phyloP scores from a whole-genome alignment of 2,888 invertebrate genomes.

The Cheilosia urbana region DNA sequence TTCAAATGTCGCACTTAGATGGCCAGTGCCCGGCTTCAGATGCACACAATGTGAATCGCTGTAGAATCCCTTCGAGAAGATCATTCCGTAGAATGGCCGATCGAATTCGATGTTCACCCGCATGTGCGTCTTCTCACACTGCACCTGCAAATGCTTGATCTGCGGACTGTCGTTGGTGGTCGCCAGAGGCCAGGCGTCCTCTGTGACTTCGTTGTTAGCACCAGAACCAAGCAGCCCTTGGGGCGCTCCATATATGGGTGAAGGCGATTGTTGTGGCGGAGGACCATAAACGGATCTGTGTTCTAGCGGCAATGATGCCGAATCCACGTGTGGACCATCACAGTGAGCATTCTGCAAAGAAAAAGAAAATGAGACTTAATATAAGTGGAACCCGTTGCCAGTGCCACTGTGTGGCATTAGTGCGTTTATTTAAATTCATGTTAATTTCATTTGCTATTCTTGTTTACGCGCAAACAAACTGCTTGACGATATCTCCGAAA shows the following conservation, averaged over 20 bases:
- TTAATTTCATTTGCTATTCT: slow-evolving; percentile 39
- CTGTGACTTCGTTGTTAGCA: slow-evolving; percentile 85
- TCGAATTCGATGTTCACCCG: slow-evolving; percentile 97
- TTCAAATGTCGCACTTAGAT: slow-evolving; percentile 95
- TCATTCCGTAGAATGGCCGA: slow-evolving; percentile 97
- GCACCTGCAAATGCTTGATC: slow-evolving; percentile 96
- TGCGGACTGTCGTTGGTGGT: slow-evolving; percentile 94
- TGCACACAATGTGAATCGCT: slow-evolving; percentile 96
- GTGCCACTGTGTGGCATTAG: slow-evolving; percentile 9
- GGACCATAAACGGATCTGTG: slow-evolving; percentile 91
- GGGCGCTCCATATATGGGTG: slow-evolving; percentile 84
- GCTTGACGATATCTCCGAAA: slow-evolving; percentile 36
- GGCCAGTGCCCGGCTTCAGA: slow-evolving; percentile 94
- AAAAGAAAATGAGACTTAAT: not conserved
- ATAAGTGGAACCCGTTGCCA: not conserved
- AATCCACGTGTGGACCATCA: slow-evolving; percentile 91
- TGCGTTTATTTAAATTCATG: slow-evolving; percentile 9
- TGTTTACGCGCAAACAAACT: slow-evolving; percentile 18
- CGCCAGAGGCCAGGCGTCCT: slow-evolving; percentile 95
- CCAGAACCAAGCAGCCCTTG: slow-evolving; percentile 80
- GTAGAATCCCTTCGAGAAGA: slow-evolving; percentile 97
- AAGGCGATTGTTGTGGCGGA: slow-evolving; percentile 86
- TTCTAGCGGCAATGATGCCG: slow-evolving; percentile 91
- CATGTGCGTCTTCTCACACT: slow-evolving; percentile 98
- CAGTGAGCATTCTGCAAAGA: slow-evolving; percentile 89